phyloP scores from a whole-genome alignment of 2,797 vertebrate genomes.

The Enteromius afrohamiltoni region DNA sequence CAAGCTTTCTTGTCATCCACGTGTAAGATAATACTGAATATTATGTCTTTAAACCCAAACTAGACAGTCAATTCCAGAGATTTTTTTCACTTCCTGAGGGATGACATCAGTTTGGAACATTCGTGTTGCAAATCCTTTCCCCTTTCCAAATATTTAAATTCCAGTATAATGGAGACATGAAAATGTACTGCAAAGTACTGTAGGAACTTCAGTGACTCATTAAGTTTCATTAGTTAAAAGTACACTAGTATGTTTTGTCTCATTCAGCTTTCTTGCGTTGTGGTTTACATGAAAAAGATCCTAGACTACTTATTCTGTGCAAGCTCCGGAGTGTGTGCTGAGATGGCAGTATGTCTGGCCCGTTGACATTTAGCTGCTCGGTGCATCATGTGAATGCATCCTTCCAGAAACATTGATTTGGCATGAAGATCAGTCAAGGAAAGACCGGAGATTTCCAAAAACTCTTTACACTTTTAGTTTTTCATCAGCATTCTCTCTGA shows the following conservation, averaged over 20 bases:
- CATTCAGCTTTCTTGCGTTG: not conserved
- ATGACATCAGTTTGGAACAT: not conserved
- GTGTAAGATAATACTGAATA: not conserved
- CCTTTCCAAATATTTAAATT: not conserved
- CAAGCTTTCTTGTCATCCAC: not conserved
- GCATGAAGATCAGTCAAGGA: constrained; percentile 51
- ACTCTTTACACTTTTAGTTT: not conserved
- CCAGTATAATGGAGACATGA: no score
- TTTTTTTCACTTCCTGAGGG: not conserved
- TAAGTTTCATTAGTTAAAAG: not conserved
- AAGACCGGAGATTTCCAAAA: constrained; percentile 21
- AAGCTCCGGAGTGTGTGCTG: not conserved
- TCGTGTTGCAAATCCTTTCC: not conserved
- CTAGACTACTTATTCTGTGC: not conserved
- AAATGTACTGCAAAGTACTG: not conserved
- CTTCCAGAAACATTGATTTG: constrained; percentile 66
- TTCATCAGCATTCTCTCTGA: not conserved
- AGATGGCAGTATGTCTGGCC: constrained; percentile 37
- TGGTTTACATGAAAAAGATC: not conserved
- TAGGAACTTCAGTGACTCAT: not conserved
- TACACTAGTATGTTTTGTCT: not conserved
- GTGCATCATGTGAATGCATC: constrained; percentile 53
- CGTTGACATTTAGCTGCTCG: constrained; percentile 69
- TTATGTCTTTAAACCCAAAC: not conserved
- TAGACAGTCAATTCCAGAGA: not conserved